Conservation (phyloP, 2,888 invertebrate genomes). For the Plagodis pulveraria region DNA sequence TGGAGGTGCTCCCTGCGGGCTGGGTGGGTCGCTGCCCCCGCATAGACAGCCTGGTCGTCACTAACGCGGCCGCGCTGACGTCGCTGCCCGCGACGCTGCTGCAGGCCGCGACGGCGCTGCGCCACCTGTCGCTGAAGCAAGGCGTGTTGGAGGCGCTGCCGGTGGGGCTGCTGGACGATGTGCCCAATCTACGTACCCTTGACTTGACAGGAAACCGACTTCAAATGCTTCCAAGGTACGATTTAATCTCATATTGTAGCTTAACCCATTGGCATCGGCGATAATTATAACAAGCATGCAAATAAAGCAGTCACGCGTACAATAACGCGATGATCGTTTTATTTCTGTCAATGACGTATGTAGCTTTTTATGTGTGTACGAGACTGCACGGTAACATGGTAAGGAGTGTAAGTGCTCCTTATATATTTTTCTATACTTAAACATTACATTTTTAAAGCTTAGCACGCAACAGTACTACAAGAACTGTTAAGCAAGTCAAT, state of each 20-base stretch:
- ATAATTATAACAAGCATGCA: too few relatives aligned
- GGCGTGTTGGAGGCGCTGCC: constrained; percentile 1
- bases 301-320: too few relatives aligned
- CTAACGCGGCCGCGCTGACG: constrained; percentile 9
- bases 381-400: too few relatives aligned
- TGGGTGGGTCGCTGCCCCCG: constrained; percentile 21
- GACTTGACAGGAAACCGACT: constrained; percentile 37
- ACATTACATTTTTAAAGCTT: too few relatives aligned
- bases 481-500: too few relatives aligned
- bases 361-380: background rate
- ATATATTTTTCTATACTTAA: too few relatives aligned
- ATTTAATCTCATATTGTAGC: too few relatives aligned
- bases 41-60: constrained; percentile 5
- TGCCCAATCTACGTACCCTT: background rate
- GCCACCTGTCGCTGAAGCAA: constrained; percentile 36
- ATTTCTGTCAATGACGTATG: background rate
- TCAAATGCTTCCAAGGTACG: constrained; percentile 40
- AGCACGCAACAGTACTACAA: too few relatives aligned
- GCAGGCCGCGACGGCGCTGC: constrained; percentile 29
- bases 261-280: too few relatives aligned
- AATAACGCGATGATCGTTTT: too few relatives aligned
- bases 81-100: constrained; percentile 43
- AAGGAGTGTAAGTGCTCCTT: too few relatives aligned
- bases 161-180: background rate
- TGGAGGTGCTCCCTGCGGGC: constrained; percentile 23